A percentile compares a stretch with the other conserved stretches of the same genome.
Evolutionary conservation across 2,797 vertebrate genomes (phyloP).

Genomic region (Neostethus bicornis): DNA sequence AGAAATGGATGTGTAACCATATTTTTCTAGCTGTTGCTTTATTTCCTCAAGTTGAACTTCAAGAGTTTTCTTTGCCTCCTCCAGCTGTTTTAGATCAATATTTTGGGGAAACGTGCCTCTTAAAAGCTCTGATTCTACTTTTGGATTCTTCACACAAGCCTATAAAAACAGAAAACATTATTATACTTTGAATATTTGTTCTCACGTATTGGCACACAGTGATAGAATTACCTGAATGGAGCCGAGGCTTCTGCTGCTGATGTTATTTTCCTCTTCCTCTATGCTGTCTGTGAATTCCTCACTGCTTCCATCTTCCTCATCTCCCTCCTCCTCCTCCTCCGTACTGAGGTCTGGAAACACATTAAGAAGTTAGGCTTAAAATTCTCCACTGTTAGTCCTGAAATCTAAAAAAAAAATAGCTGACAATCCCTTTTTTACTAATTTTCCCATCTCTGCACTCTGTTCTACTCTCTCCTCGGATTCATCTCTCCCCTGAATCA

Average conservation of each 20-base stretch:
- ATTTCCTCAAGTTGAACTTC: conserved; percentile 82
- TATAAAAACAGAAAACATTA: conserved; percentile 17
- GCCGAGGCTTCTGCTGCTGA: conserved; percentile 63
- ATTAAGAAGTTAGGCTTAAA: conserved; percentile 42
- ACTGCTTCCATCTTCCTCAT: conserved; percentile 71
- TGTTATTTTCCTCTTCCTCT: conserved; percentile 80
- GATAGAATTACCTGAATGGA: conserved; percentile 59
- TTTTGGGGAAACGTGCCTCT: conserved; percentile 50
- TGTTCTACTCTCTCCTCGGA: conserved; percentile 26
- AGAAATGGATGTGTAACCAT: conserved; percentile 83
- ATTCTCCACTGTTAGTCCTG: conserved; percentile 12
- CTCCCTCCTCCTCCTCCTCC: conserved; percentile 74
- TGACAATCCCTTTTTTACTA: conserved; percentile 3
- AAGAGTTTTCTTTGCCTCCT: conserved; percentile 72
- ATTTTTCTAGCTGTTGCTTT: conserved; percentile 82
- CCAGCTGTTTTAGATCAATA: conserved; percentile 59
- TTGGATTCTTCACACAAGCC: conserved; percentile 41
- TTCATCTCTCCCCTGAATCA: conserved; percentile 45
- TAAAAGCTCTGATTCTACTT: conserved; percentile 26
- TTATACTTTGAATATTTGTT: background rate
- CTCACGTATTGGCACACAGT: background rate
- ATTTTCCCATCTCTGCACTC: conserved; percentile 14
- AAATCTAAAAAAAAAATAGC: conserved; percentile 2
- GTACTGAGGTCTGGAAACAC: conserved; percentile 77
- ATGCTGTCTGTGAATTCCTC: conserved; percentile 85